phyloP scores from a whole-genome alignment of 2,888 invertebrate genomes.

The Pelosia muscerda region DNA sequence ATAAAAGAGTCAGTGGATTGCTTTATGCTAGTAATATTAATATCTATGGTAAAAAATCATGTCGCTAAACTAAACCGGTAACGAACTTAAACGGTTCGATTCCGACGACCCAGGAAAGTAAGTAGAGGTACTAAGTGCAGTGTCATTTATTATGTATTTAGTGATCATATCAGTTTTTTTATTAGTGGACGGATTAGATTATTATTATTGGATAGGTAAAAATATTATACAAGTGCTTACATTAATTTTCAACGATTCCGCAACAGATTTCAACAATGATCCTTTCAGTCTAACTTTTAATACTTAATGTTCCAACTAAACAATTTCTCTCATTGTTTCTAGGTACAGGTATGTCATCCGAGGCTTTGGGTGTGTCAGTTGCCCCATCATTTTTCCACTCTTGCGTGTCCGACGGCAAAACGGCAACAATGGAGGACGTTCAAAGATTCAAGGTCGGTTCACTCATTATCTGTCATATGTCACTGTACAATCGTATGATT shows the following conservation, averaged over 20 bases:
- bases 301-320: background rate
- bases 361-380: conserved; percentile 97
- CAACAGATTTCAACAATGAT: background rate
- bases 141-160: too few relatives aligned
- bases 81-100: too few relatives aligned
- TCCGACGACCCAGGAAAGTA: background rate
- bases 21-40: too few relatives aligned
- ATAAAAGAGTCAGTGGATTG: too few relatives aligned
- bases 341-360: conserved; percentile 97
- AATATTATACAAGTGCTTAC: background rate
- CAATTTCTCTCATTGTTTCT: conserved; percentile 46
- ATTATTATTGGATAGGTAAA: too few relatives aligned
- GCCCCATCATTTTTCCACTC: conserved; percentile 98
- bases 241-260: background rate
- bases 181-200: too few relatives aligned
- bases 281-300: too few relatives aligned
- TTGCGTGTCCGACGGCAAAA: conserved; percentile 97
- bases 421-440: conserved; percentile 98
- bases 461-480: conserved; percentile 43
- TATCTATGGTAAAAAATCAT: too few relatives aligned
- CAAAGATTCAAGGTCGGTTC: conserved; percentile 94
- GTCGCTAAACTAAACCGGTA: too few relatives aligned
- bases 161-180: too few relatives aligned
- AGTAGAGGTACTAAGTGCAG: too few relatives aligned
- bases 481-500: conserved; percentile 40